A percentile compares a stretch with the other conserved stretches of the same genome.
Evolutionary conservation across 2,888 invertebrate genomes (phyloP).

Genomic region (Bhutanitis thaidina): DNA sequence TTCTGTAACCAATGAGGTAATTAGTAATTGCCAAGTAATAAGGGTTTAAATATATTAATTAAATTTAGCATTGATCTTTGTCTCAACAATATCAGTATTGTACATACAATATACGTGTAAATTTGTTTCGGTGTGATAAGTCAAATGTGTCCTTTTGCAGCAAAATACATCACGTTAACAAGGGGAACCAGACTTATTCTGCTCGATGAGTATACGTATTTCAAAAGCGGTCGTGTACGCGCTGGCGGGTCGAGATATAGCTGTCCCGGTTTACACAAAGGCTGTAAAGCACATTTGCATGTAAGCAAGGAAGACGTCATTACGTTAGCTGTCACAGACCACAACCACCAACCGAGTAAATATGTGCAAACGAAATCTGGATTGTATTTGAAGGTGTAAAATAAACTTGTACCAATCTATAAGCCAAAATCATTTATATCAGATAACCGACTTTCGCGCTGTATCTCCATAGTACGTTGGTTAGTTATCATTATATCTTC

Average conservation of each 20-base stretch:
- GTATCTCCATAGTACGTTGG: too few relatives aligned
- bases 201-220: constrained; percentile 32
- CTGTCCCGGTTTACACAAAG: constrained; percentile 31
- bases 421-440: too few relatives aligned
- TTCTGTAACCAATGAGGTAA: too few relatives aligned
- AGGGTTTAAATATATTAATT: too few relatives aligned
- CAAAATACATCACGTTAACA: constrained; percentile 21
- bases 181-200: constrained; percentile 30
- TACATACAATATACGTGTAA: too few relatives aligned
- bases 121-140: too few relatives aligned
- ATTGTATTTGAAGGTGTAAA: constrained; percentile 13
- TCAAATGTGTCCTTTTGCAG: constrained; percentile 1
- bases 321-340: constrained; percentile 18
- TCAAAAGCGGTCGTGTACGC: constrained; percentile 21
- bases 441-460: too few relatives aligned
- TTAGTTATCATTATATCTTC: too few relatives aligned
- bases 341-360: constrained; percentile 29
- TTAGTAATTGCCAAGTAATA: too few relatives aligned
- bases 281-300: constrained; percentile 33
- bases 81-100: too few relatives aligned
- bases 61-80: too few relatives aligned
- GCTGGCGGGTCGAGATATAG: constrained; percentile 30
- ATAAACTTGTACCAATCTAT: too few relatives aligned
- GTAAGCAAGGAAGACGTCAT: constrained; percentile 29
- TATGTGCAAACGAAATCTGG: constrained; percentile 18